Conservation (phyloP, 2,888 invertebrate genomes). For the Fragum whitleyi region DNA sequence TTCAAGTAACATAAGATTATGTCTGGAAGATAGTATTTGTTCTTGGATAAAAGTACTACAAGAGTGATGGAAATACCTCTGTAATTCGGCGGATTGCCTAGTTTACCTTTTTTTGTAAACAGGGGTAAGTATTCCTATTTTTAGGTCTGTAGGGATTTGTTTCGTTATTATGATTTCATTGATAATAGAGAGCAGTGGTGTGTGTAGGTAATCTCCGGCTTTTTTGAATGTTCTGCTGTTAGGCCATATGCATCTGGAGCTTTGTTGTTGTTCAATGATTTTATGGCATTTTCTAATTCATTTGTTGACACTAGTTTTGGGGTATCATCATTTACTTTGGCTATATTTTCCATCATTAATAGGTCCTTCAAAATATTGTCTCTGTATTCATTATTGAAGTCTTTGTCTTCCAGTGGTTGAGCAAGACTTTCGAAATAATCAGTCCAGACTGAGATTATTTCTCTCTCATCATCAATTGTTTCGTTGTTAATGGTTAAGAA, state of each 20-base stretch:
- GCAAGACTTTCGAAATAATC: too few species aligned
- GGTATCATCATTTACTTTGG: background rate
- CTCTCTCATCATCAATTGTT: too few species aligned
- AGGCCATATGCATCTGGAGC: background rate
- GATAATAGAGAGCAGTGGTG: background rate
- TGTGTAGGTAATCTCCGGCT: background rate
- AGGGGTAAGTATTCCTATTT: too few species aligned
- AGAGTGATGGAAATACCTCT: background rate
- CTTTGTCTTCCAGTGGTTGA: too few species aligned
- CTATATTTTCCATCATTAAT: too few species aligned
- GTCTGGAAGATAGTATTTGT: background rate
- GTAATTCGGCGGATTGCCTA: conserved; percentile 1
- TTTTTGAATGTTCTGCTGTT: background rate
- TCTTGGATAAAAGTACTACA: background rate
- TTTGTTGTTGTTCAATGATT: background rate
- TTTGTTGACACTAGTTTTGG: background rate
- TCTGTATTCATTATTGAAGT: too few species aligned
- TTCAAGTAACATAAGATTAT: background rate
- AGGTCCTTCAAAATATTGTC: too few species aligned
- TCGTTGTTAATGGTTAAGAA: too few species aligned
- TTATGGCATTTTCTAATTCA: background rate
- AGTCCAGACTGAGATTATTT: too few species aligned
- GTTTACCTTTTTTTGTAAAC: background rate
- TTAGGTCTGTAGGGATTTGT: background rate
- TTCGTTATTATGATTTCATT: background rate